Evolutionary conservation across 1,140 invertebrate species (phyloP).

Genomic region (Ctenoplectra terminalis): DNA sequence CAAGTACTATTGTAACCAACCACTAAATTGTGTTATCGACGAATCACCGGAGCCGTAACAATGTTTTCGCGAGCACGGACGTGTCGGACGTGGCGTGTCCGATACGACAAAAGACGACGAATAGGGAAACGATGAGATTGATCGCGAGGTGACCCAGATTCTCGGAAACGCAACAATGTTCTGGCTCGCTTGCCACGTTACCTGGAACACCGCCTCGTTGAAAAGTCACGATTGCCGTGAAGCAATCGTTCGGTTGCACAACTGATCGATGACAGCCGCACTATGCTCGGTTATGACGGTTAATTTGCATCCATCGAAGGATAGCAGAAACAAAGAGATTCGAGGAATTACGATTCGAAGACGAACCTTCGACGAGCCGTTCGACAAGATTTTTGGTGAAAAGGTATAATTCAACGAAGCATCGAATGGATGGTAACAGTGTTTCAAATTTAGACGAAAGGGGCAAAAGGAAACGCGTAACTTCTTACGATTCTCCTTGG

Average conservation of each 20-base stretch:
- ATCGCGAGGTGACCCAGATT: conserved; percentile 55
- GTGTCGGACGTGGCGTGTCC: not conserved
- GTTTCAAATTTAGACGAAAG: too few species aligned
- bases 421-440: not conserved
- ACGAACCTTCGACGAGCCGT: too few species aligned
- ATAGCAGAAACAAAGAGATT: not conserved
- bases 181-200: conserved; percentile 42
- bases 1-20: too few species aligned
- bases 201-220: conserved; percentile 47
- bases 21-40: conserved; percentile 41
- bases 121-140: conserved; percentile 32
- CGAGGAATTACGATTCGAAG: not conserved
- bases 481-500: not conserved
- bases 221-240: conserved; percentile 48
- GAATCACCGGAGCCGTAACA: too few species aligned
- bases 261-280: conserved; percentile 53
- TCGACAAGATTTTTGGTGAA: too few species aligned
- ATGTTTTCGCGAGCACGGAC: not conserved
- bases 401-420: too few species aligned
- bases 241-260: conserved; percentile 59
- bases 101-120: conserved; percentile 15
- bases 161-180: conserved; percentile 50
- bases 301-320: conserved; percentile 58
- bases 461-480: not conserved
- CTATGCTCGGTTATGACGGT: conserved; percentile 47